Conservation (phyloP, 2,113 vertebrate species). For the Dromiciops gliroides region DNA sequence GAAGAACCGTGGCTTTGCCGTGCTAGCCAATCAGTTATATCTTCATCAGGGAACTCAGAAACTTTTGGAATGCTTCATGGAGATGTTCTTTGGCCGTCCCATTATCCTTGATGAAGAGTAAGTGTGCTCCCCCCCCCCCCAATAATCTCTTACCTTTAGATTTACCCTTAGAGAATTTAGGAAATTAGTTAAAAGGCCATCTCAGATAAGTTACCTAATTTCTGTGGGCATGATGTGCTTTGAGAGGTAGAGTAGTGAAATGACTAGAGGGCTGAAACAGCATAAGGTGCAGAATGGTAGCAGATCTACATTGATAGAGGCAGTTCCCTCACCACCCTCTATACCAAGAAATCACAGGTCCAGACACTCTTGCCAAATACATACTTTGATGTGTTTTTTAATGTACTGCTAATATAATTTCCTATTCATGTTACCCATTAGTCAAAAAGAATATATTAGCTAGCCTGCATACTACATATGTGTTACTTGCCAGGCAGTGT, state of each 20-base stretch:
- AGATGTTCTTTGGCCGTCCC: conserved; percentile 93
- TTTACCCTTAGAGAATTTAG: conserved; percentile 39
- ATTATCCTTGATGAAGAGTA: conserved; percentile 96
- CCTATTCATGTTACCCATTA: conserved; percentile 40
- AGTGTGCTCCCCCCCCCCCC: conserved; percentile 73
- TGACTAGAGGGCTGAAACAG: neutral
- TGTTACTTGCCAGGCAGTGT: neutral
- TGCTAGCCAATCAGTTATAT: conserved; percentile 97
- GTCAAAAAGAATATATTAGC: neutral
- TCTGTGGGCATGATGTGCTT: conserved; percentile 29
- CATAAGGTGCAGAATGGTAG: neutral
- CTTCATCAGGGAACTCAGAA: conserved; percentile 94
- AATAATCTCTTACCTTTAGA: conserved; percentile 19
- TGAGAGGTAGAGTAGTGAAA: neutral
- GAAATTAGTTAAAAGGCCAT: conserved; percentile 31
- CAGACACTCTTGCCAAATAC: neutral
- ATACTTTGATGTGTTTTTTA: neutral
- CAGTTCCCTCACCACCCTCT: neutral
- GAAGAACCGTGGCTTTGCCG: conserved; percentile 96
- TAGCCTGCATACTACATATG: neutral
- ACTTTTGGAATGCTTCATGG: conserved; percentile 93
- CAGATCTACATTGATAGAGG: neutral
- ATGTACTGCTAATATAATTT: neutral
- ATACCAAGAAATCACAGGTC: neutral
- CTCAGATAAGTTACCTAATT: conserved; percentile 38